Percentiles rank a stretch among this genome's conserved stretches.
Conservation (phyloP, 2,113 vertebrate genomes). For the Hydropotes inermis region DNA sequence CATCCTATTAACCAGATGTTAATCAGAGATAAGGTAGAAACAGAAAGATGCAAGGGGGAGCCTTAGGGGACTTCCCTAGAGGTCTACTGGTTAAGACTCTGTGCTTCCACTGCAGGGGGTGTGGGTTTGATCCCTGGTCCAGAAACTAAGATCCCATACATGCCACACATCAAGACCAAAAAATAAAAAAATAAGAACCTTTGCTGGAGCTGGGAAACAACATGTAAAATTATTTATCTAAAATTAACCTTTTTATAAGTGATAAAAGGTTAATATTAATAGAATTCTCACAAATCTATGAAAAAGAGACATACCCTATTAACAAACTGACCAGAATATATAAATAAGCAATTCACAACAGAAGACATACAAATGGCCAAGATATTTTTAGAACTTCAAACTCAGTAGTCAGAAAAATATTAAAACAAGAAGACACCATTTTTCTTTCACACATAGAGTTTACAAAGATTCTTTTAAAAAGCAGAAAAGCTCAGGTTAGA, state of each 20-base stretch:
- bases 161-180: not conserved
- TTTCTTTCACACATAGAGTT: not conserved
- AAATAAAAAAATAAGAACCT: not conserved
- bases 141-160: not conserved
- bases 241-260: slow-evolving; percentile 3
- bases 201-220: not conserved
- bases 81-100: not conserved
- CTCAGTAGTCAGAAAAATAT: not conserved
- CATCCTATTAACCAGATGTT: not conserved
- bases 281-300: not conserved
- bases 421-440: not conserved
- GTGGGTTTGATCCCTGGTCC: not conserved
- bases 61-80: not conserved
- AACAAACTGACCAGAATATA: not conserved
- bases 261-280: not conserved
- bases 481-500: not conserved
- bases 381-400: not conserved
- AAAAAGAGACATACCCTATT: not conserved
- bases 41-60: not conserved
- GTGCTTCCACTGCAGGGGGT: not conserved
- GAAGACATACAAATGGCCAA: not conserved
- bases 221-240: not conserved
- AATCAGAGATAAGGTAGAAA: not conserved
- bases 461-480: slow-evolving; percentile 1
- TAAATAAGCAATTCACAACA: not conserved